phyloP scores from a whole-genome alignment of 2,797 vertebrate species.

The Triplophysa yarkandensis region DNA sequence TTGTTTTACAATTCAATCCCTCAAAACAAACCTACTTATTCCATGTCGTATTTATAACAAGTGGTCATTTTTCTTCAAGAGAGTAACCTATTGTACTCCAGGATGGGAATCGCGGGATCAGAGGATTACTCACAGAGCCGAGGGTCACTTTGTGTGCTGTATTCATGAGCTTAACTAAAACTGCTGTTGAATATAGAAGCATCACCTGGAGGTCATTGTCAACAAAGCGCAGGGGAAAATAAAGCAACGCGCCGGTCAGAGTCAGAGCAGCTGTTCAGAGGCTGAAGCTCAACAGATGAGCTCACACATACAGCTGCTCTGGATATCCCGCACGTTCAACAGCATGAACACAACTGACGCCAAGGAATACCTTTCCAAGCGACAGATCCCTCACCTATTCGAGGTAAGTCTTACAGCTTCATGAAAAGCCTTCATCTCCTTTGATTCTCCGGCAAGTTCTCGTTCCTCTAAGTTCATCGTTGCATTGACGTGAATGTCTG shows the following conservation, averaged over 20 bases:
- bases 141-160: conserved; percentile 10
- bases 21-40: too few species aligned
- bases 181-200: conserved; percentile 35
- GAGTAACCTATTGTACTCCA: too few species aligned
- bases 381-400: conserved; percentile 62
- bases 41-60: too few species aligned
- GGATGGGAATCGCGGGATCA: background rate
- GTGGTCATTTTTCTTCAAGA: too few species aligned
- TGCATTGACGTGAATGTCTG: background rate
- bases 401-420: conserved; percentile 53
- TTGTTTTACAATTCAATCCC: too few species aligned
- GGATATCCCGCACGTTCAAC: background rate
- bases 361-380: conserved; percentile 59
- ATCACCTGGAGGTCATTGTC: conserved; percentile 43
- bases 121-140: background rate
- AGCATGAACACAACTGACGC: conserved; percentile 62
- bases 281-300: conserved; percentile 29
- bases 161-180: conserved; percentile 22
- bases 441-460: too few species aligned
- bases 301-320: conserved; percentile 8
- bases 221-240: conserved; percentile 6
- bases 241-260: conserved; percentile 1
- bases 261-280: background rate
- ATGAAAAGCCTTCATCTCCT: background rate
- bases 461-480: background rate